These are phyloP conservation scores for Dendrolimus kikuchii DNA, from an alignment of 1,140 invertebrate species.

Conservation along the genomic window DNA sequence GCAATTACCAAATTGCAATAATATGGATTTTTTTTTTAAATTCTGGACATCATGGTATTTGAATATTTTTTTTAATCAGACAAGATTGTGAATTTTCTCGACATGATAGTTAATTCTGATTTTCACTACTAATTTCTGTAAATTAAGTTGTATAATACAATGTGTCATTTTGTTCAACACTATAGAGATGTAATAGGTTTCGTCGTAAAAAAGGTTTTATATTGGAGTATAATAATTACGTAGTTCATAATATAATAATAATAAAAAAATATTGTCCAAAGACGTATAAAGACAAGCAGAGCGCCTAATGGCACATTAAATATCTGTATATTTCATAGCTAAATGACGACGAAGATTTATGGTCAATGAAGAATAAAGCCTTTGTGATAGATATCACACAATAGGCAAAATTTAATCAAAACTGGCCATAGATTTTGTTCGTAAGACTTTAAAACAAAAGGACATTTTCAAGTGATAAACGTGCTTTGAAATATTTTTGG, in stretches of 20 bases:
- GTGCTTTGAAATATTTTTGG: background rate
- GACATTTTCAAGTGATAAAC: background rate
- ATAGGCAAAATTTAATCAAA: slow-evolving; percentile 13
- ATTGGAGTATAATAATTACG: no score
- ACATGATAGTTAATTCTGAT: no score
- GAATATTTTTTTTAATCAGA: no score
- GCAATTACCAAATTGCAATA: no score
- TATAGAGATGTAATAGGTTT: no score
- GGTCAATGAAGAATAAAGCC: slow-evolving; percentile 20
- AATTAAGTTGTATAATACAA: no score
- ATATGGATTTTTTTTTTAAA: no score
- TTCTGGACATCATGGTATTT: no score
- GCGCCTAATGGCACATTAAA: slow-evolving; percentile 48
- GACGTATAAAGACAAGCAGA: slow-evolving; percentile 31
- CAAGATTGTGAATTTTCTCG: no score
- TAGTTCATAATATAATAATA: slow-evolving; percentile 18
- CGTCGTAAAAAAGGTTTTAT: no score
- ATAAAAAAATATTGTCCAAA: slow-evolving; percentile 27
- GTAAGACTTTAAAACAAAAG: background rate
- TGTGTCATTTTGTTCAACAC: no score
- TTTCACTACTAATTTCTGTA: no score
- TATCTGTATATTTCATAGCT: slow-evolving; percentile 36
- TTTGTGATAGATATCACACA: slow-evolving; percentile 13
- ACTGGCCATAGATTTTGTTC: background rate
- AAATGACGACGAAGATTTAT: slow-evolving; percentile 35